Evolutionary conservation across 2,888 invertebrate genomes (phyloP), one percentile per base, ranked within the genome.

Genomic region (Pachliopta kotzebuea): DNA sequence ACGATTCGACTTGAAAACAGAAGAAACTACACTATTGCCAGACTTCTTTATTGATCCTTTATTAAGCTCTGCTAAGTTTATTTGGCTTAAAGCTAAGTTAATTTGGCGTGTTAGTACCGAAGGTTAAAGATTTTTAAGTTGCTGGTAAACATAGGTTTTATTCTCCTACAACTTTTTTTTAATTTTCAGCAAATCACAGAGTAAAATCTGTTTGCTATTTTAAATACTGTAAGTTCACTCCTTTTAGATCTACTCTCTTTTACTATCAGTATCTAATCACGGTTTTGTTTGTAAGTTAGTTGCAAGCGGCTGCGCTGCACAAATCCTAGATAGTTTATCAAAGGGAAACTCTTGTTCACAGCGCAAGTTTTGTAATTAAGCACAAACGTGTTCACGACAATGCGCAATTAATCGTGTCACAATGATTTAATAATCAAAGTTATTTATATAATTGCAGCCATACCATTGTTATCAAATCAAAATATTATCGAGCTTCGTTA

Each of bases 401-500:
- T 84, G 78, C 76, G 78, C 81, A 79, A 86, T 85, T 86, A 81
- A 80, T 79, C 83, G 83, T 80, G 83, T 80, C 78, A 76, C 76
- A 81, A 77, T 86, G 85, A 87, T 86, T 81, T 81, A 80, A 76
- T 64, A 68, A 58, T 56, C 53, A 56, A 14, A 58, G 62, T 54
- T 61, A 65, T 65, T 65, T 61, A 45, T 65, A 61, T 63, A 29
- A 50, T 49, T 58, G 55, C 60, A 21, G 42, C 50, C 64, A 56
- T 29, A 56, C 23, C 42, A 56, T 4, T 58, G 23, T 63, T 60
- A 56, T 60, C 56, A 52, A 53, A 52, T 56, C 56, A 37, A 23
- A 37, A 23, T 42, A 24, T 52, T 60, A 49, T 60, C 60, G 17
- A 18, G 17, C 17, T 45, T 52, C 50, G 56, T 49, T 55, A 59